A percentile compares a stretch with the other conserved stretches of the same genome.
These are phyloP conservation scores for Spinus pinus DNA, from an alignment of 2,797 vertebrate species.

Conservation along the genomic window DNA sequence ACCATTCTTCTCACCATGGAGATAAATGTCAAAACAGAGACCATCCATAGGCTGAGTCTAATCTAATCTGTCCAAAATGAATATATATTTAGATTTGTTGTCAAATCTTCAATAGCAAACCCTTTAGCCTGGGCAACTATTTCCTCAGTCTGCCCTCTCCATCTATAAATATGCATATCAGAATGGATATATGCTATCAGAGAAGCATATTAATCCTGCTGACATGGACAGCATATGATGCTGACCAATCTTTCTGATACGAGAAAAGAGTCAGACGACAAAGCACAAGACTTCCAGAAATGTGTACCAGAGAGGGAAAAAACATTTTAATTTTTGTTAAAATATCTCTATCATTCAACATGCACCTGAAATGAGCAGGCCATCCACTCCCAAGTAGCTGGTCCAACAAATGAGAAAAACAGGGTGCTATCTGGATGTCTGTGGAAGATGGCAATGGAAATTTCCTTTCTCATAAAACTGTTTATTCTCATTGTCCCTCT, in stretches of 20 bases:
- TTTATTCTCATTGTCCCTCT: background rate
- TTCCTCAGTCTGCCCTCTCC: background rate
- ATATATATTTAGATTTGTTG: conserved; percentile 50
- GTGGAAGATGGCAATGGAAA: background rate
- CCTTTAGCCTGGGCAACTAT: conserved; percentile 1
- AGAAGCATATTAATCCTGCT: background rate
- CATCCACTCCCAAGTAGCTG: background rate
- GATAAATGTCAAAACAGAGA: conserved; percentile 57
- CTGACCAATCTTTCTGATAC: background rate
- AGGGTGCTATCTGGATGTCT: background rate
- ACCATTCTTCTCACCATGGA: conserved; percentile 48
- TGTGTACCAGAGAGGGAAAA: background rate
- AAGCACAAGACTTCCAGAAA: background rate
- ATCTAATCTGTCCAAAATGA: conserved; percentile 48
- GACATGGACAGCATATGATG: background rate
- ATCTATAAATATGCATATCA: background rate
- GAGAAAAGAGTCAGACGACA: background rate
- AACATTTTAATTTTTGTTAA: background rate
- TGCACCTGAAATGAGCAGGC: background rate
- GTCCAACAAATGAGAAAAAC: background rate
- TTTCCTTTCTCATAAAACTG: background rate
- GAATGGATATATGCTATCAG: background rate
- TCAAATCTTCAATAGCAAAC: conserved; percentile 21
- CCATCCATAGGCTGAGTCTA: conserved; percentile 35
- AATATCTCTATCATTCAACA: background rate